Conservation (phyloP, 2,113 vertebrate genomes). For the Sander lucioperca region DNA sequence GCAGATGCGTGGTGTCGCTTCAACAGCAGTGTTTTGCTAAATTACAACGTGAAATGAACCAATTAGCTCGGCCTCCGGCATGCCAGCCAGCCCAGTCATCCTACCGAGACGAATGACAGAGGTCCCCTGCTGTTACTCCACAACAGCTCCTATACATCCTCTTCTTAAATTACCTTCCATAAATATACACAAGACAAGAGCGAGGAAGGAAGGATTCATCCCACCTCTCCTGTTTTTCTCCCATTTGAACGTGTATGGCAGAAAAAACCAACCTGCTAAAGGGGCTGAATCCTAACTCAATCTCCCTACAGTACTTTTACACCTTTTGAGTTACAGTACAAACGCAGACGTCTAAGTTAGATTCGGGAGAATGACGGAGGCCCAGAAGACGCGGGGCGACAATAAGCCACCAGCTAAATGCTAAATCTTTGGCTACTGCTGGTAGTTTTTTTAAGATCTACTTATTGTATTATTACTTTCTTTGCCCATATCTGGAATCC, state of each 20-base stretch:
- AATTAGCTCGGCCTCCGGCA: conserved; percentile 61
- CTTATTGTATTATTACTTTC: background rate
- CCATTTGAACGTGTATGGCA: conserved; percentile 40
- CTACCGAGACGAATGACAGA: conserved; percentile 43
- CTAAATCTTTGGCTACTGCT: conserved; percentile 16
- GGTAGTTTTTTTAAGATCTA: background rate
- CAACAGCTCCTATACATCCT: conserved; percentile 64
- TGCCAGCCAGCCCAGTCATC: conserved; percentile 48
- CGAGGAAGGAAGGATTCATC: conserved; percentile 10
- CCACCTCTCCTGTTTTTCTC: conserved; percentile 20
- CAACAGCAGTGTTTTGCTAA: conserved; percentile 69
- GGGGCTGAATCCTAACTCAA: conserved; percentile 63
- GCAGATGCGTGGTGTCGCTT: conserved; percentile 63
- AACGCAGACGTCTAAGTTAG: conserved; percentile 6
- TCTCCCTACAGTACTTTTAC: conserved; percentile 53
- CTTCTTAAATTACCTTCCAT: conserved; percentile 57
- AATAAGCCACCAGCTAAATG: background rate
- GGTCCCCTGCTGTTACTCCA: conserved; percentile 58
- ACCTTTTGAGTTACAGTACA: conserved; percentile 36
- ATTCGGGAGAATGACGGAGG: conserved; percentile 29
- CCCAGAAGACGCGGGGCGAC: conserved; percentile 4
- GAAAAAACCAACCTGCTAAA: conserved; percentile 26
- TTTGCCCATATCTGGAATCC: no score
- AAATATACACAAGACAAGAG: conserved; percentile 70
- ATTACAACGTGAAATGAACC: conserved; percentile 76